Conservation (phyloP, 1,140 invertebrate species). For the Luehdorfia chinensis region DNA sequence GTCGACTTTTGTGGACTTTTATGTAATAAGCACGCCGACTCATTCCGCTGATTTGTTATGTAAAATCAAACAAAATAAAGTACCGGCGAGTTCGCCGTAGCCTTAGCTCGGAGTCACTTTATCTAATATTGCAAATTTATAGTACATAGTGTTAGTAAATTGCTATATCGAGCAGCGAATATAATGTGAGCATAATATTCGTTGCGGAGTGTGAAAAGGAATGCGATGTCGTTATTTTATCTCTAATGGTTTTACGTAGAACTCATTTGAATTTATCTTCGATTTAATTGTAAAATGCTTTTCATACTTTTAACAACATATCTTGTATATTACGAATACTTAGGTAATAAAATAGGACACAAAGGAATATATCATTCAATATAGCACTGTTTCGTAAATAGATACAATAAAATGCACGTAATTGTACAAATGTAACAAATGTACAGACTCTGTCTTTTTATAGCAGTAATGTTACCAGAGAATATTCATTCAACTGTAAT, state of each 20-base stretch:
- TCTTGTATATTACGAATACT: too few species aligned
- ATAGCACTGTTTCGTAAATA: too few species aligned
- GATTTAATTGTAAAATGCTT: too few species aligned
- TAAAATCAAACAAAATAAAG: constrained; percentile 49
- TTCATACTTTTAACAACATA: too few species aligned
- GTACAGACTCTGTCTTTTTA: too few species aligned
- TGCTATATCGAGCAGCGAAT: constrained; percentile 47
- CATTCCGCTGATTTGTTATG: constrained; percentile 52
- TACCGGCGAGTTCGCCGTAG: constrained; percentile 34
- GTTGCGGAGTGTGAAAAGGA: constrained; percentile 43
- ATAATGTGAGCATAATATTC: constrained; percentile 46
- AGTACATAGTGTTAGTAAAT: constrained; percentile 43
- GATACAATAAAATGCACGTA: too few species aligned
- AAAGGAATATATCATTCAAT: too few species aligned
- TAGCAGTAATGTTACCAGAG: too few species aligned
- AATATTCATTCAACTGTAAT: too few species aligned
- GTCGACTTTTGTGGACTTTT: constrained; percentile 55
- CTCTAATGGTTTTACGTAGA: constrained; percentile 28
- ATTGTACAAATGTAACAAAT: too few species aligned
- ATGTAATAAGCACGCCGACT: constrained; percentile 43
- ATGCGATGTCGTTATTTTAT: constrained; percentile 43
- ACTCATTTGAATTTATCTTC: too few species aligned
- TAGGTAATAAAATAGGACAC: too few species aligned
- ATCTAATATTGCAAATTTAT: constrained; percentile 26
- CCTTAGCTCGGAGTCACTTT: constrained; percentile 27